These are phyloP conservation scores for Sorex araneus DNA, from an alignment of 2,113 vertebrate genomes.

Conservation along the genomic window DNA sequence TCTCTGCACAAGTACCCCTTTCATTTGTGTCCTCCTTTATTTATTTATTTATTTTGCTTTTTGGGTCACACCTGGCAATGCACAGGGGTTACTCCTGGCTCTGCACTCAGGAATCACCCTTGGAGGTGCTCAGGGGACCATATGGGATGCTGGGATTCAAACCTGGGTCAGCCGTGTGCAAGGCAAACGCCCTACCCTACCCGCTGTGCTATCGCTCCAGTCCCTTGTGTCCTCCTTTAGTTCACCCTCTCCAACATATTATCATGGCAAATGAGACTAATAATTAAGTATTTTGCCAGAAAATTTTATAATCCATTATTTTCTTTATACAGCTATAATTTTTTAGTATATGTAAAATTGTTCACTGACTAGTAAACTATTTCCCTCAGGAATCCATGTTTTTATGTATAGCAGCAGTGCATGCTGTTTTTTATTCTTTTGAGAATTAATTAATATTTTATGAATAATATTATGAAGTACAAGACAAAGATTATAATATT, in stretches of 20 bases:
- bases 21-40: neutral
- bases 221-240: neutral
- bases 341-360: neutral
- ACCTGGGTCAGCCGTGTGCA: no score
- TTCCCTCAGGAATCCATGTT: neutral
- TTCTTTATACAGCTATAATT: slow-evolving; percentile 18
- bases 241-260: neutral
- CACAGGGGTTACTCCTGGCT: no score
- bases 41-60: no score
- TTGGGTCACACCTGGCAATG: no score
- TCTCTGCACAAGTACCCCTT: neutral
- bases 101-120: no score
- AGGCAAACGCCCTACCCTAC: no score
- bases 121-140: no score
- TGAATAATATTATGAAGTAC: neutral
- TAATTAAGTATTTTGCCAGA: slow-evolving; percentile 12
- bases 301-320: slow-evolving; percentile 33
- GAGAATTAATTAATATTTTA: neutral
- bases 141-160: no score
- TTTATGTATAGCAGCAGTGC: neutral
- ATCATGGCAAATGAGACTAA: slow-evolving; percentile 37
- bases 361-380: neutral
- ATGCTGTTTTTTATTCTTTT: neutral
- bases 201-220: no score
- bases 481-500: slow-evolving; percentile 50